phyloP scores from a whole-genome alignment of 2,113 vertebrate genomes.

The Paraplagusia blochii region DNA sequence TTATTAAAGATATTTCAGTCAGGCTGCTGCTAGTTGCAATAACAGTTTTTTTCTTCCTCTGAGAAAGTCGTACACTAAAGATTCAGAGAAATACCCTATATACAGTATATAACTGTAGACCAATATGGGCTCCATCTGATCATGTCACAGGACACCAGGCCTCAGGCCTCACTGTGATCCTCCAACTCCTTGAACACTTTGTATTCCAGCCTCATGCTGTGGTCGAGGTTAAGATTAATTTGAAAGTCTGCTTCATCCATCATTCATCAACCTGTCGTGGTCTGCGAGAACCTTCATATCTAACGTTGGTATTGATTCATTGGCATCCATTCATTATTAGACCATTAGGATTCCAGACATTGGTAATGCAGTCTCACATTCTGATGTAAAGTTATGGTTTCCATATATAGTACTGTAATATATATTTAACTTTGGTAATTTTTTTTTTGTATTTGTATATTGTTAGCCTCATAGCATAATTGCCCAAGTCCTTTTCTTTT shows the following conservation, averaged over 20 bases:
- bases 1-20: neutral
- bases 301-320: conserved; percentile 9
- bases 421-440: too few relatives aligned
- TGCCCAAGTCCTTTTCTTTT: too few relatives aligned
- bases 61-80: too few relatives aligned
- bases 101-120: neutral
- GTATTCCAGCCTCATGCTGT: conserved; percentile 2
- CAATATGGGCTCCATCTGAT: neutral
- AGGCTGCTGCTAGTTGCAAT: neutral
- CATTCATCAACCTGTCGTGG: neutral
- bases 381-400: neutral
- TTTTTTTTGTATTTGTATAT: too few relatives aligned
- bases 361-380: neutral
- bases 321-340: conserved; percentile 25
- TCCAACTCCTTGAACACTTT: neutral
- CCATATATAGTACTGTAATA: neutral
- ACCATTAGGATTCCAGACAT: conserved; percentile 2
- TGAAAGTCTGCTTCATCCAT: neutral
- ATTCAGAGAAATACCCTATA: neutral
- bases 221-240: conserved; percentile 17
- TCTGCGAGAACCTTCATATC: neutral
- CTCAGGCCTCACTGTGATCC: neutral
- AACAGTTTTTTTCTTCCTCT: too few relatives aligned
- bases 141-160: neutral
- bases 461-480: too few relatives aligned